These are phyloP conservation scores for Taenioides sp. DNA, from an alignment of 2,797 vertebrate genomes.

Conservation along the genomic window DNA sequence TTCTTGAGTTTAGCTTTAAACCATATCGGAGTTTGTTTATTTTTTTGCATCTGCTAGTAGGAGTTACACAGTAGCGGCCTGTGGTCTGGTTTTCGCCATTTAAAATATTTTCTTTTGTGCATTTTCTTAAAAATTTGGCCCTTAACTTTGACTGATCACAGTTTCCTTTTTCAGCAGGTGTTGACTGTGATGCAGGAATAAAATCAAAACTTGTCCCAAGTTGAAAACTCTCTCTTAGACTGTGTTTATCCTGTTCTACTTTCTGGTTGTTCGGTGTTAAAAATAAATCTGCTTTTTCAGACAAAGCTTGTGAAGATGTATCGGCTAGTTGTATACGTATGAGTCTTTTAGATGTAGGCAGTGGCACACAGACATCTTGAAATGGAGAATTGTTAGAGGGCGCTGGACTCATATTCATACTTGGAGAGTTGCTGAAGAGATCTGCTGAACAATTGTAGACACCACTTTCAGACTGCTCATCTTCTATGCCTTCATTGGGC, in stretches of 20 bases:
- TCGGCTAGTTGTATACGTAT: not conserved
- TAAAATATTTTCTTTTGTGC: constrained; percentile 17
- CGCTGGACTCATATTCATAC: constrained; percentile 8
- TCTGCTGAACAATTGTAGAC: constrained; percentile 75
- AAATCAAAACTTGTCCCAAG: constrained; percentile 45
- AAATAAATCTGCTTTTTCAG: not conserved
- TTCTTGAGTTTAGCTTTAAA: not conserved
- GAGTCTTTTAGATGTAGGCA: not conserved
- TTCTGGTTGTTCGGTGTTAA: constrained; percentile 27
- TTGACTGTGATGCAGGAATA: constrained; percentile 69
- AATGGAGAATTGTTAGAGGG: not conserved
- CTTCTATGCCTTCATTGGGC: constrained; percentile 29
- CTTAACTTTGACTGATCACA: not conserved
- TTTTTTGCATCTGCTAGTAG: constrained; percentile 33
- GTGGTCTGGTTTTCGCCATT: not conserved
- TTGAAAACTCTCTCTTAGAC: constrained; percentile 20
- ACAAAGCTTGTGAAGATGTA: not conserved
- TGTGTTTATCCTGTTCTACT: not conserved
- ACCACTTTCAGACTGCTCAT: constrained; percentile 39
- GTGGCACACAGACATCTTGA: not conserved
- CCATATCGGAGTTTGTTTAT: not conserved
- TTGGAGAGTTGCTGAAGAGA: constrained; percentile 62
- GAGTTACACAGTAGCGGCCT: constrained; percentile 6
- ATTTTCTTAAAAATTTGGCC: not conserved
- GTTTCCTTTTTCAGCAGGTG: constrained; percentile 44